Conservation (phyloP, 30 jellyfish, hydroid and myxozoan species). For the Cassiopea xamachana region DNA sequence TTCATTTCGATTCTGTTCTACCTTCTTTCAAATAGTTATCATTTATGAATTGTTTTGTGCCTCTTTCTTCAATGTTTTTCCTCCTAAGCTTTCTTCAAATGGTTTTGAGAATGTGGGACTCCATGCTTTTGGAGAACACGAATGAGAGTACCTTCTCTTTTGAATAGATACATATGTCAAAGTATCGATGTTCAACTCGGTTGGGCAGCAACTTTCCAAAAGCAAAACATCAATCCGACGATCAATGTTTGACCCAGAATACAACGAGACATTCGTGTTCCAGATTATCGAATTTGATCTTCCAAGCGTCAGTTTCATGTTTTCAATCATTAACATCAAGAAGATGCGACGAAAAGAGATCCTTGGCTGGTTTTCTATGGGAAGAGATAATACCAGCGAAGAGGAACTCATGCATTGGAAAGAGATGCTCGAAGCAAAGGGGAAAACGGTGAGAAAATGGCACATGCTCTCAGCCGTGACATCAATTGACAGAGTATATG, state of each 20-base stretch:
- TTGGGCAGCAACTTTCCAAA: conserved; percentile 97
- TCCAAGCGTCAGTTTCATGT: conserved; percentile 97
- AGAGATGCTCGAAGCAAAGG: conserved; percentile 96
- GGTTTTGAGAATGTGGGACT: not conserved
- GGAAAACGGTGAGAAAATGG: conserved; percentile 95
- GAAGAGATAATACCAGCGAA: conserved; percentile 94
- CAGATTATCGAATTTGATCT: conserved; percentile 96
- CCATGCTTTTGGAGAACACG: not conserved
- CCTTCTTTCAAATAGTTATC: too few relatives aligned
- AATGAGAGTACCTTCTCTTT: not conserved
- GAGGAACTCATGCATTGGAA: conserved; percentile 96
- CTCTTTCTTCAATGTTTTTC: too few relatives aligned
- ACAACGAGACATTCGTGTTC: conserved; percentile 96
- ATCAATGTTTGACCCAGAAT: conserved; percentile 97
- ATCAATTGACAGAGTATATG: conserved; percentile 83
- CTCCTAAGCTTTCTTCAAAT: not conserved
- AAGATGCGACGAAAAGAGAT: conserved; percentile 96
- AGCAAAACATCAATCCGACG: conserved; percentile 99
- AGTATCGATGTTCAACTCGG: conserved; percentile 95
- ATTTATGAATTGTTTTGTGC: too few relatives aligned
- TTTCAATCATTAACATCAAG: conserved; percentile 86
- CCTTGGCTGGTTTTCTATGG: conserved; percentile 97
- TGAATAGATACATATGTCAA: conserved; percentile 93
- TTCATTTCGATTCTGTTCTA: too few relatives aligned
- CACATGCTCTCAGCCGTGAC: conserved; percentile 91